Conservation (phyloP, 2,113 vertebrate genomes). For the Nothobranchius furzeri region DNA sequence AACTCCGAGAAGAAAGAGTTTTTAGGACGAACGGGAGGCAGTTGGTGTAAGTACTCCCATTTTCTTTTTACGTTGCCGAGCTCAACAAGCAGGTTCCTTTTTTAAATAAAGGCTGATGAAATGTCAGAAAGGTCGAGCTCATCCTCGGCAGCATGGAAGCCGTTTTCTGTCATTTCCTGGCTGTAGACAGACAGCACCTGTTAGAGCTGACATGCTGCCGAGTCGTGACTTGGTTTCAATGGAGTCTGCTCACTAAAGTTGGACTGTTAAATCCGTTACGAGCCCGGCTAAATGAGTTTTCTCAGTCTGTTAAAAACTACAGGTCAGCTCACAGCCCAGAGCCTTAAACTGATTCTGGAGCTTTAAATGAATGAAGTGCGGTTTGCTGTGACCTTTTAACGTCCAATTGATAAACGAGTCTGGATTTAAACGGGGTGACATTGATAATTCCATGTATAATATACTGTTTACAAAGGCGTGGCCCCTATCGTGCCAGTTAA, state of each 20-base stretch:
- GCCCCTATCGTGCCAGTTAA: slow-evolving; percentile 12
- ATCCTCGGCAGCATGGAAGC: neutral
- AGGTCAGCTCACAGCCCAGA: slow-evolving; percentile 4
- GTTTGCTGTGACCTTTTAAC: neutral
- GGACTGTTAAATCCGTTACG: neutral
- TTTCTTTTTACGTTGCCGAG: neutral
- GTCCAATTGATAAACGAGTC: neutral
- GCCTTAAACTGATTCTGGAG: no score
- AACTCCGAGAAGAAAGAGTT: slow-evolving; percentile 92
- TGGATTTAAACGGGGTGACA: neutral
- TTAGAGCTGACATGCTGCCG: slow-evolving; percentile 60
- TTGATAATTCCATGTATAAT: neutral
- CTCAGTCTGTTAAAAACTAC: neutral
- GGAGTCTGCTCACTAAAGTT: slow-evolving; percentile 37
- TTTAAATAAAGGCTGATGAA: no score
- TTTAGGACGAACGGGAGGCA: slow-evolving; percentile 88
- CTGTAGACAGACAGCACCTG: slow-evolving; percentile 73
- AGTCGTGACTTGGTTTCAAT: slow-evolving; percentile 73
- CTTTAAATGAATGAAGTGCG: no score
- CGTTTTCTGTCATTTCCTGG: neutral
- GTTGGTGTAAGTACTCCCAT: slow-evolving; percentile 86
- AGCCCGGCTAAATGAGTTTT: neutral
- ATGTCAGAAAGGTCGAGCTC: no score
- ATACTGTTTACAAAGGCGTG: slow-evolving; percentile 6
- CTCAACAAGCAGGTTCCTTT: no score